Conservation (phyloP, 2,113 vertebrate genomes). For the Calyptomena viridis region DNA sequence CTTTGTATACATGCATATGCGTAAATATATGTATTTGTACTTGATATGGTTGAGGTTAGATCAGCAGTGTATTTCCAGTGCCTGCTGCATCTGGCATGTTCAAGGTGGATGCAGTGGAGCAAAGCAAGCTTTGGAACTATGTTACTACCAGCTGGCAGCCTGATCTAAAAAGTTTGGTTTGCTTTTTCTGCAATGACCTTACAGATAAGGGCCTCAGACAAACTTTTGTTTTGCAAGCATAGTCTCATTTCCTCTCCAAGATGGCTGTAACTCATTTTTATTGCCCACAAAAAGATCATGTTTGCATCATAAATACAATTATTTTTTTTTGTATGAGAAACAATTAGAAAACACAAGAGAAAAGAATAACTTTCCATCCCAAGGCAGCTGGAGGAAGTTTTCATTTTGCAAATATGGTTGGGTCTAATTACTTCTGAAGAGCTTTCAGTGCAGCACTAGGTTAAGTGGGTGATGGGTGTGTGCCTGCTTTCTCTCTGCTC, state of each 20-base stretch:
- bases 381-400: not conserved
- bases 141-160: not conserved
- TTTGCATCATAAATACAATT: not conserved
- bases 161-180: not conserved
- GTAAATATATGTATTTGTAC: not conserved
- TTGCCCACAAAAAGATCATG: not conserved
- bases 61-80: not conserved
- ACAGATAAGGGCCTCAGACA: not conserved
- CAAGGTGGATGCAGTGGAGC: not conserved
- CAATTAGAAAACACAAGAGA: not conserved
- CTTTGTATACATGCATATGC: fast-evolving
- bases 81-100: not conserved
- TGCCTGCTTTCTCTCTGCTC: not conserved
- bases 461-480: not conserved
- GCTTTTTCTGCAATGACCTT: not conserved
- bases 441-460: not conserved
- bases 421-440: not conserved
- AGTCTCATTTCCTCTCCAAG: not conserved
- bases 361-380: not conserved
- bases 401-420: not conserved
- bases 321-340: not conserved
- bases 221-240: not conserved
- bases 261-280: not conserved
- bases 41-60: not conserved
- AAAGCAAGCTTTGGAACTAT: not conserved